Evolutionary conservation across 1,140 invertebrate genomes (phyloP), one percentile per base, ranked within the genome.

Genomic region (Ceratoteleas bidentatus): DNA sequence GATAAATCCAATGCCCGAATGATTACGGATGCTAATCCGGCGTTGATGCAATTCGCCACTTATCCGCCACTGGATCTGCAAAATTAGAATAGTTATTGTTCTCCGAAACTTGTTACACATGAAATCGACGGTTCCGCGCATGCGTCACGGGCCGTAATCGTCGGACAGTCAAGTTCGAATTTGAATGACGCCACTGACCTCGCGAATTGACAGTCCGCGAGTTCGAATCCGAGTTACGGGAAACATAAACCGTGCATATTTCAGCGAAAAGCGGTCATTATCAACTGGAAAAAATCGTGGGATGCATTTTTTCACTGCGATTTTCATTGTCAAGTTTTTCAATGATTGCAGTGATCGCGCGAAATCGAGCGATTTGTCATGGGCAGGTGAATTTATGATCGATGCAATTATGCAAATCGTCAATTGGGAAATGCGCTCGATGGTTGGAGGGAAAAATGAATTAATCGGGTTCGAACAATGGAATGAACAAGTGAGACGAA

Each of bases 81-180:
- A 64, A 57, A 74, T 74, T 74, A 36, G 33, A 74, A 75, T 65
- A 65, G 32, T 74, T 74, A 60, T 50, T 75, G 62, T 75, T 65
- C 72, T 66, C 14, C 43, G 72, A 75, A 75, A 50, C 40, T 47
- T 14, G 62, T 73, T 73, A 56, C 13, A 43, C 52, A 52, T 50
- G 66, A 34, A 50, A 60, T 57, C 43, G 32, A 38, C 33, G 34
- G 11, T 24, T 61, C 57, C 66, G 16, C 40, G 24, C 24, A 24
- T 24, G 9, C 40, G 43, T 47, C 38, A 45, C 16, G 32, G 60
- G 13, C 34, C 49, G 7, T 60, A 64, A 57, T 69, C 36, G 32
- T 11, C 8, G 15, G 57, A 5, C 32, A 62, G 36, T 77, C 74
- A 57, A 57, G 74, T 53, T 69, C 58, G 24, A 77, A 32, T 76